These are phyloP conservation scores for Rhabdophis nuchalis DNA, from an alignment of 2,797 vertebrate species.

Conservation along the genomic window DNA sequence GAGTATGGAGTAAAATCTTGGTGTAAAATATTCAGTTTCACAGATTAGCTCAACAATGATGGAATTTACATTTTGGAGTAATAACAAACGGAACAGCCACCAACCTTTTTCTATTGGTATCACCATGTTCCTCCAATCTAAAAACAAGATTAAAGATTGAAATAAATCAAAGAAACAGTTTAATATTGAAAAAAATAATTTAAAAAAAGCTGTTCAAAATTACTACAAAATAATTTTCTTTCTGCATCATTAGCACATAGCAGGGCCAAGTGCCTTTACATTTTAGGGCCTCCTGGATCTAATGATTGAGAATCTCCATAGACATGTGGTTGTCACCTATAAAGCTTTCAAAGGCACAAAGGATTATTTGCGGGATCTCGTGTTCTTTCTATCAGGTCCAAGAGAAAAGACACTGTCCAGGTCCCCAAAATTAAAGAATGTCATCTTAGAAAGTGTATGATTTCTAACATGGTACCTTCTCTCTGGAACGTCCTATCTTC, in stretches of 20 bases:
- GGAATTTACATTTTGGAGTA: not conserved
- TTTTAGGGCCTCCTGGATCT: not conserved
- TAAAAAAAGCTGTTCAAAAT: not conserved
- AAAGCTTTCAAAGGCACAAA: not conserved
- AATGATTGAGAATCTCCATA: not conserved
- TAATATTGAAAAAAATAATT: not conserved
- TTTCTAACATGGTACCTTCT: not conserved
- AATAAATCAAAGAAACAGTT: not conserved
- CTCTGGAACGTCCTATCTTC: not conserved
- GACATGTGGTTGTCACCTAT: not conserved
- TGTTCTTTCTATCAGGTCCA: not conserved
- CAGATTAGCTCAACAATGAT: not conserved
- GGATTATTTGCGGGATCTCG: not conserved
- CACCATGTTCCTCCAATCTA: slow-evolving; percentile 26
- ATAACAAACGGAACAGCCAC: not conserved
- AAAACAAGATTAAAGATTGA: not conserved
- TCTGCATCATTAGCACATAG: not conserved
- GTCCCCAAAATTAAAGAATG: not conserved
- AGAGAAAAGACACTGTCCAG: not conserved
- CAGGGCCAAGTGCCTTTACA: not conserved
- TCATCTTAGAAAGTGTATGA: not conserved
- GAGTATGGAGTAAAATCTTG: not conserved
- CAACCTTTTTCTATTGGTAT: slow-evolving; percentile 24
- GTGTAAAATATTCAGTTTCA: not conserved
- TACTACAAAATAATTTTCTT: not conserved